phyloP scores from a whole-genome alignment of 2,113 vertebrate species.

The Campylorhamphus procurvoides region DNA sequence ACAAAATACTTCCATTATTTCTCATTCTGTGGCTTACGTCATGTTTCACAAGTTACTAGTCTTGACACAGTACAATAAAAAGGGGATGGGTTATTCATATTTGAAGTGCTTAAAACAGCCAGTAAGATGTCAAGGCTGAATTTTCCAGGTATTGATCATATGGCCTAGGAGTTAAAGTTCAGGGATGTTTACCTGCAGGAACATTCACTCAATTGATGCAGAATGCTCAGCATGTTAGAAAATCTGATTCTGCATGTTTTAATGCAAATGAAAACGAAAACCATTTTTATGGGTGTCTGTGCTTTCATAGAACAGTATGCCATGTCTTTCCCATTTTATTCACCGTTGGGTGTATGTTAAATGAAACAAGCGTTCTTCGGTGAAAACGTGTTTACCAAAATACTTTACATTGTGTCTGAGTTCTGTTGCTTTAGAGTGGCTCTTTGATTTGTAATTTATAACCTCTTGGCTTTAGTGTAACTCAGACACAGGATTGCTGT shows the following conservation, averaged over 20 bases:
- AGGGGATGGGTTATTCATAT: neutral
- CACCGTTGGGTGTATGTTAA: neutral
- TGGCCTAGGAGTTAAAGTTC: neutral
- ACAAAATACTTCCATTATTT: neutral
- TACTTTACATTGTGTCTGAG: neutral
- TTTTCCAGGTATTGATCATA: neutral
- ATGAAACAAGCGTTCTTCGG: neutral
- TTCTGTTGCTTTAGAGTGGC: rapidly evolving
- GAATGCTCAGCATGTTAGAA: neutral
- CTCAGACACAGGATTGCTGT: neutral
- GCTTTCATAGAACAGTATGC: neutral
- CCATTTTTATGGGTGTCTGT: neutral
- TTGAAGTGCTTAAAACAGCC: neutral
- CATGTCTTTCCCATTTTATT: neutral
- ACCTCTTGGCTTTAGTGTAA: neutral
- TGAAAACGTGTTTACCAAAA: neutral
- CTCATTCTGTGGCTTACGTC: neutral
- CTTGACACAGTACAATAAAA: neutral
- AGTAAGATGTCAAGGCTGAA: neutral
- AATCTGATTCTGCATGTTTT: neutral
- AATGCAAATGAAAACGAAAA: neutral
- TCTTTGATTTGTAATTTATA: neutral
- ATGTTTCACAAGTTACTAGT: neutral
- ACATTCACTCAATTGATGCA: neutral
- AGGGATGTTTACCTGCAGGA: neutral